A percentile compares a stretch with the other conserved stretches of the same genome.
Evolutionary conservation across 2,888 invertebrate genomes (phyloP).

Genomic region (Sarcophaga caerulescens): DNA sequence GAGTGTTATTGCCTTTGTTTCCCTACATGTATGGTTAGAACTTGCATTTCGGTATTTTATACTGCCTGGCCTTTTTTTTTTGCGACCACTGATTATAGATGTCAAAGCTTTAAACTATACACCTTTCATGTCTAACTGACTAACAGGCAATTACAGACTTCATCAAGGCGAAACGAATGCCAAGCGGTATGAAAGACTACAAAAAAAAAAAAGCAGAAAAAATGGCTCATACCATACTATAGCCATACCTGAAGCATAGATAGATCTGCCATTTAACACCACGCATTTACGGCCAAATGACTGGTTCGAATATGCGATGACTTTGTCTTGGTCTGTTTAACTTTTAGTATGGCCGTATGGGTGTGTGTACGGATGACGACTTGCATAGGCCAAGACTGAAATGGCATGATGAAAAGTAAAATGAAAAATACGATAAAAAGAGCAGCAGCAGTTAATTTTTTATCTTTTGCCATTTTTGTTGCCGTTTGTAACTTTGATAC

Average conservation of each 20-base stretch:
- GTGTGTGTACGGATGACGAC: not conserved
- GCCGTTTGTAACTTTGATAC: slow-evolving; percentile 36
- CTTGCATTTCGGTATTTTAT: slow-evolving; percentile 17
- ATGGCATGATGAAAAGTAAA: not conserved
- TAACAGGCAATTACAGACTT: slow-evolving; percentile 71
- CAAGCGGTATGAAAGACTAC: not conserved
- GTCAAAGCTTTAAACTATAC: slow-evolving; percentile 66
- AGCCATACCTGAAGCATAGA: slow-evolving; percentile 36
- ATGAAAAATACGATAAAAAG: not conserved
- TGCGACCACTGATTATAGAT: slow-evolving; percentile 66
- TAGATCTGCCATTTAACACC: slow-evolving; percentile 59
- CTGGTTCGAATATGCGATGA: slow-evolving; percentile 25
- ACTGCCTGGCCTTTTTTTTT: slow-evolving; percentile 18
- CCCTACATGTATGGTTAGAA: not conserved
- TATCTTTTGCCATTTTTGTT: slow-evolving; percentile 20
- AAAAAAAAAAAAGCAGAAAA: slow-evolving; percentile 10
- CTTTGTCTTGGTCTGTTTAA: slow-evolving; percentile 47
- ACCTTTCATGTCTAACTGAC: slow-evolving; percentile 70
- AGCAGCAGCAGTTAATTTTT: not conserved
- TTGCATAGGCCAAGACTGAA: slow-evolving; percentile 13
- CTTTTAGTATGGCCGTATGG: slow-evolving; percentile 31
- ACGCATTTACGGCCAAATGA: slow-evolving; percentile 61
- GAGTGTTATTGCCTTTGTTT: slow-evolving; percentile 1
- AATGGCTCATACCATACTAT: slow-evolving; percentile 46
- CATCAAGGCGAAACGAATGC: slow-evolving; percentile 70